phyloP scores from a whole-genome alignment of 2,888 invertebrate species.

The Folsomia manolachei region DNA sequence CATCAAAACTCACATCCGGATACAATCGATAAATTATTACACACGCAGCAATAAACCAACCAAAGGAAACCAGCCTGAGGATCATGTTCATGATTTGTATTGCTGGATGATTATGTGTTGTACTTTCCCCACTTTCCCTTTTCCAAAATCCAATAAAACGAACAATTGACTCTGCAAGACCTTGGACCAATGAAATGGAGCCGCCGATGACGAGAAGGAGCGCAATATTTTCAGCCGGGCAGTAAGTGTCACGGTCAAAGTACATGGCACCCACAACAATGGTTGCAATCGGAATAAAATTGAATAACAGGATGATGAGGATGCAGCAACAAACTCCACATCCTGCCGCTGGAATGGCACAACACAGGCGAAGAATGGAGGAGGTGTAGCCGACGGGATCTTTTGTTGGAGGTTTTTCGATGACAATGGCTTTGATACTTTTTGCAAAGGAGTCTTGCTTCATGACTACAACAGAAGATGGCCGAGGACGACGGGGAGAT shows the following conservation, averaged over 20 bases:
- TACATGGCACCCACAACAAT: neutral
- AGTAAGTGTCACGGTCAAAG: neutral
- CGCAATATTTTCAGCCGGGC: neutral
- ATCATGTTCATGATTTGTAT: neutral
- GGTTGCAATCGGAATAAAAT: neutral
- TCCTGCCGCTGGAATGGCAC: conserved; percentile 3
- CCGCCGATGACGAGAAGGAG: conserved; percentile 3
- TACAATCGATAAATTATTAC: neutral
- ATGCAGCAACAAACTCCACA: neutral
- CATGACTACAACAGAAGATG: neutral
- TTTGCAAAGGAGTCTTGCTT: neutral
- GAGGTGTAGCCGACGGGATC: neutral
- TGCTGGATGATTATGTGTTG: neutral
- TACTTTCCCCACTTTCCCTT: neutral
- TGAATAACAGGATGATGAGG: neutral
- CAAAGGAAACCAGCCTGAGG: neutral
- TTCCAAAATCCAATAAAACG: neutral
- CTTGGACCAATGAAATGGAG: neutral
- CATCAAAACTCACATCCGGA: neutral
- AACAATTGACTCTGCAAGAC: neutral
- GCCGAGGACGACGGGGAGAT: too few relatives aligned
- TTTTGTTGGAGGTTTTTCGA: neutral
- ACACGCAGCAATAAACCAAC: conserved; percentile 5
- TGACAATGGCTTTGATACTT: neutral
- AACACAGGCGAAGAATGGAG: neutral